Conservation (phyloP, 2,888 invertebrate genomes). For the Oegoconia quadripuncta region DNA sequence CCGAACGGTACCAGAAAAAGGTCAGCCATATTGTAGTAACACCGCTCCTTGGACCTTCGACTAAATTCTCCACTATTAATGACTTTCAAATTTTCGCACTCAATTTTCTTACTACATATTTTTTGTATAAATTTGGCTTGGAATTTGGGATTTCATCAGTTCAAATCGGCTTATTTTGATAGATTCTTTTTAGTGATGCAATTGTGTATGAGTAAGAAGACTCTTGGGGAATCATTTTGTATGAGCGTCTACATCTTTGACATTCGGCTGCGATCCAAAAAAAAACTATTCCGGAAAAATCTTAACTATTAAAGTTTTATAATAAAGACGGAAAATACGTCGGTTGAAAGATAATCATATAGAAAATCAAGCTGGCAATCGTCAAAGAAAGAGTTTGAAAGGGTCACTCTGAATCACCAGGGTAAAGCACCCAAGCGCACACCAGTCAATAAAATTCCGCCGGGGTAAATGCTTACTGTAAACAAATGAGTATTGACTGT, state of each 20-base stretch:
- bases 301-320: too few species aligned
- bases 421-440: constrained; percentile 13
- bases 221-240: too few species aligned
- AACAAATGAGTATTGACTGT: constrained; percentile 39
- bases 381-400: too few species aligned
- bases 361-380: too few species aligned
- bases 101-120: neutral
- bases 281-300: too few species aligned
- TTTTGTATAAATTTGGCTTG: neutral
- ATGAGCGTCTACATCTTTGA: too few species aligned
- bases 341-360: too few species aligned
- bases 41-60: constrained; percentile 13
- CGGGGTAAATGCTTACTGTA: constrained; percentile 44
- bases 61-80: constrained; percentile 16
- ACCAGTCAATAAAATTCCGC: constrained; percentile 44
- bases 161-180: too few species aligned
- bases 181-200: too few species aligned
- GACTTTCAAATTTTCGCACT: constrained; percentile 9
- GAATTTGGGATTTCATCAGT: too few species aligned
- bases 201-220: neutral
- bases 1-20: constrained; percentile 37
- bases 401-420: constrained; percentile 17
- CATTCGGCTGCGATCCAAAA: too few species aligned
- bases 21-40: constrained; percentile 33
- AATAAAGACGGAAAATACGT: too few species aligned